phyloP scores from a whole-genome alignment of 2,888 invertebrate genomes.

The Dicranocentrus wangi region DNA sequence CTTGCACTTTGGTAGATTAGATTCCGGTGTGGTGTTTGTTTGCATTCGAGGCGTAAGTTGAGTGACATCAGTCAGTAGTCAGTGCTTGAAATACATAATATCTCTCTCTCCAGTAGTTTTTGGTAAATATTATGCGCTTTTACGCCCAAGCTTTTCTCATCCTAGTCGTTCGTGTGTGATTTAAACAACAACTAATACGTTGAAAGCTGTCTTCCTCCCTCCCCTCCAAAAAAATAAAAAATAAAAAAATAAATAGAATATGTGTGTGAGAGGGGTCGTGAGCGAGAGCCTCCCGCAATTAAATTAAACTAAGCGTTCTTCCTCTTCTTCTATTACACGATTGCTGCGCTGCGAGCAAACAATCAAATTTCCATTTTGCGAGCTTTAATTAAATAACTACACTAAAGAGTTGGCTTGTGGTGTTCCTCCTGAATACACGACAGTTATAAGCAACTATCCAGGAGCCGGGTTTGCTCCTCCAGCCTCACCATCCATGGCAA shows the following conservation, averaged over 20 bases:
- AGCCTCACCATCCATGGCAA: constrained; percentile 75
- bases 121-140: neutral
- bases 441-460: constrained; percentile 96
- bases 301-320: no score
- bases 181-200: no score
- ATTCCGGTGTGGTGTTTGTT: no score
- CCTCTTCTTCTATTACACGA: no score
- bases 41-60: no score
- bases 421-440: constrained; percentile 73
- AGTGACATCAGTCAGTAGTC: neutral
- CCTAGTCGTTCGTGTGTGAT: no score
- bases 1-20: no score
- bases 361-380: constrained; percentile 4
- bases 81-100: neutral
- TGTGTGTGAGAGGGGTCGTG: no score
- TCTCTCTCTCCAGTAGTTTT: neutral
- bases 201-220: no score
- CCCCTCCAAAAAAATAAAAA: no score
- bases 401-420: constrained; percentile 50
- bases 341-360: constrained; percentile 63
- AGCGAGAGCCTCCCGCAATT: no score
- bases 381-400: constrained; percentile 37
- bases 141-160: neutral
- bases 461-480: constrained; percentile 76
- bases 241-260: no score